Evolutionary conservation across 2,888 invertebrate genomes (phyloP).

Genomic region (Carcina quercana): DNA sequence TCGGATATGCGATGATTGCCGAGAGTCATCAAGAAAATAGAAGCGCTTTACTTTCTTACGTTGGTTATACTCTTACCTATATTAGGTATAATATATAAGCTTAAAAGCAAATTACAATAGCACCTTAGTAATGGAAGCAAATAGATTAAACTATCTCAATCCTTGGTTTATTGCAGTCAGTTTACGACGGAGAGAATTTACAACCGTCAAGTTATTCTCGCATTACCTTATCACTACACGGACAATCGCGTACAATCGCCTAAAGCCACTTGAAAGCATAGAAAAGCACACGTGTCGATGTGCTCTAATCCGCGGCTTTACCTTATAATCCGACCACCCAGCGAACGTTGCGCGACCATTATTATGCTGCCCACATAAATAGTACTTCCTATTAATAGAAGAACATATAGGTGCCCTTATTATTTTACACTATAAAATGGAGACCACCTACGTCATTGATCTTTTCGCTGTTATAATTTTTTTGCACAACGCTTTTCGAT

Average conservation of each 20-base stretch:
- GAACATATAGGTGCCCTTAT: conserved; percentile 57
- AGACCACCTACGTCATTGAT: conserved; percentile 58
- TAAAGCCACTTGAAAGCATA: conserved; percentile 54
- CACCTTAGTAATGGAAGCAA: no score
- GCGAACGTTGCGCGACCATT: conserved; percentile 36
- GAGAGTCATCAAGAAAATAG: no score
- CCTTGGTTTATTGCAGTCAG: no score
- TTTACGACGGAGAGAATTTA: conserved; percentile 13
- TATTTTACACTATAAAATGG: conserved; percentile 60
- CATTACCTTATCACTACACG: conserved; percentile 29
- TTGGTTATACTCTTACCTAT: no score
- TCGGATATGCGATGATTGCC: no score
- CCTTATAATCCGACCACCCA: conserved; percentile 69
- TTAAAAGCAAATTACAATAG: no score
- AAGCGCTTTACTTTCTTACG: no score
- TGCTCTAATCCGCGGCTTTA: conserved; percentile 60
- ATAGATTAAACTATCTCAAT: no score
- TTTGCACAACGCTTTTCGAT: conserved; percentile 42
- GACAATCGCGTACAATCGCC: conserved; percentile 47
- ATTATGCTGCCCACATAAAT: conserved; percentile 56
- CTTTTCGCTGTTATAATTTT: conserved; percentile 23
- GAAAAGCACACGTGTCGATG: conserved; percentile 66
- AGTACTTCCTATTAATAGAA: conserved; percentile 59
- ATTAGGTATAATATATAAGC: no score
- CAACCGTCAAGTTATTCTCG: conserved; percentile 19